Conservation (phyloP, 2,888 invertebrate genomes). For the Clunio marinus region DNA sequence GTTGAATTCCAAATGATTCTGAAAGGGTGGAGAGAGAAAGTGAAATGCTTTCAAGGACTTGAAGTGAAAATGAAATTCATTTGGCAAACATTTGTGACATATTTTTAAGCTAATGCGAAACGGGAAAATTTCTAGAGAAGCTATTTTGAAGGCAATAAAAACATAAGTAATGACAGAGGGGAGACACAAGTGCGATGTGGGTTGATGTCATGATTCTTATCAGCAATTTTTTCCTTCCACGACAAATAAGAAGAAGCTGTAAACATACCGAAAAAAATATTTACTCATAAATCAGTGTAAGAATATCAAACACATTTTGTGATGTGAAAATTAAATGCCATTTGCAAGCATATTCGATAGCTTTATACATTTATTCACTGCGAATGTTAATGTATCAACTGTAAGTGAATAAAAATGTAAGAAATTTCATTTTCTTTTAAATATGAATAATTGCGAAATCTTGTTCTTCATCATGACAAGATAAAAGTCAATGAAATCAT, state of each 20-base stretch:
- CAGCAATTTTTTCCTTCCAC: background rate
- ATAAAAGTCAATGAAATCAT: too few species aligned
- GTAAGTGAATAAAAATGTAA: too few species aligned
- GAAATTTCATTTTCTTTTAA: too few species aligned
- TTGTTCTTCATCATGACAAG: too few species aligned
- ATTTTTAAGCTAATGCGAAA: background rate
- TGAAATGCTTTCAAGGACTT: too few species aligned
- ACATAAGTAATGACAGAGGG: constrained; percentile 16
- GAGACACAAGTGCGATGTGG: background rate
- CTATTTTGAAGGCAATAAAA: constrained; percentile 30
- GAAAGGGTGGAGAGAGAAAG: too few species aligned
- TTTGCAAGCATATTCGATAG: too few species aligned
- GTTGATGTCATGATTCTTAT: background rate
- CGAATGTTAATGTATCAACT: too few species aligned
- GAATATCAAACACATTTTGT: background rate
- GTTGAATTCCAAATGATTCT: too few species aligned
- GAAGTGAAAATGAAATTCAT: background rate
- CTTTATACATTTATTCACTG: too few species aligned
- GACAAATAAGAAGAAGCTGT: background rate
- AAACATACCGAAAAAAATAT: background rate
- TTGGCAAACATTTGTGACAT: background rate
- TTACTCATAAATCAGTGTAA: background rate
- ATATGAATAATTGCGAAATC: too few species aligned
- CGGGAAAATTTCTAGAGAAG: background rate
- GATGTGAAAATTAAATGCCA: background rate